Conservation (phyloP, 2,113 vertebrate genomes). For the Larimichthys polyactis region DNA sequence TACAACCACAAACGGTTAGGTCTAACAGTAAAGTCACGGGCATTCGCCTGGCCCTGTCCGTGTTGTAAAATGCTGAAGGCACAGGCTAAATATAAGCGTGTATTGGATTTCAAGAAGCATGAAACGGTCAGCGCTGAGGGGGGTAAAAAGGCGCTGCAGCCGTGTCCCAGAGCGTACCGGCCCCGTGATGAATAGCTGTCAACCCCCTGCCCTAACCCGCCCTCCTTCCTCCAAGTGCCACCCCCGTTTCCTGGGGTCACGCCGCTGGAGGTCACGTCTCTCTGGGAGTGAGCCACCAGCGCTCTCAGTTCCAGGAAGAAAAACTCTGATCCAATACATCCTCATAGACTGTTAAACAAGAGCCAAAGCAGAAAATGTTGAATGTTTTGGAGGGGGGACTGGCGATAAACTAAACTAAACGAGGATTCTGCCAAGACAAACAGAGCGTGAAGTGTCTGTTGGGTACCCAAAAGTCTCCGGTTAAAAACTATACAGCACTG, state of each 20-base stretch:
- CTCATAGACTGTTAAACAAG: constrained; percentile 54
- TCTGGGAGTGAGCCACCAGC: constrained; percentile 51
- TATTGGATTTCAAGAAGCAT: constrained; percentile 75
- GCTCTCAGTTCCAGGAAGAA: constrained; percentile 56
- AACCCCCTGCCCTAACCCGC: not conserved
- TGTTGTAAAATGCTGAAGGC: constrained; percentile 59
- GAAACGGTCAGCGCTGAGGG: constrained; percentile 60
- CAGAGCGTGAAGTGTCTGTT: constrained; percentile 23
- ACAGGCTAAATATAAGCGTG: constrained; percentile 76
- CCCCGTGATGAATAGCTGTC: constrained; percentile 64
- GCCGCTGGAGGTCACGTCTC: constrained; percentile 52
- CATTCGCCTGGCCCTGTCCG: constrained; percentile 48
- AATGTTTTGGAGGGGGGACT: constrained; percentile 38
- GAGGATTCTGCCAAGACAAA: constrained; percentile 64
- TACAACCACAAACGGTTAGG: constrained; percentile 29
- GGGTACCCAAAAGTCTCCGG: constrained; percentile 22
- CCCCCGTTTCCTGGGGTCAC: constrained; percentile 61
- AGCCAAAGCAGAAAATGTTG: constrained; percentile 60
- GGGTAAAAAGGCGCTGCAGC: constrained; percentile 23
- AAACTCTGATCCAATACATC: constrained; percentile 57
- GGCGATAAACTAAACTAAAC: constrained; percentile 37
- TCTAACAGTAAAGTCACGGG: constrained; percentile 42
- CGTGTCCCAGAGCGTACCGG: constrained; percentile 10
- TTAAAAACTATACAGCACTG: constrained; percentile 33
- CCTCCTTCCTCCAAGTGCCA: constrained; percentile 17